Evolutionary conservation across 2,113 vertebrate species (phyloP).

Genomic region (Microtus ochrogaster): DNA sequence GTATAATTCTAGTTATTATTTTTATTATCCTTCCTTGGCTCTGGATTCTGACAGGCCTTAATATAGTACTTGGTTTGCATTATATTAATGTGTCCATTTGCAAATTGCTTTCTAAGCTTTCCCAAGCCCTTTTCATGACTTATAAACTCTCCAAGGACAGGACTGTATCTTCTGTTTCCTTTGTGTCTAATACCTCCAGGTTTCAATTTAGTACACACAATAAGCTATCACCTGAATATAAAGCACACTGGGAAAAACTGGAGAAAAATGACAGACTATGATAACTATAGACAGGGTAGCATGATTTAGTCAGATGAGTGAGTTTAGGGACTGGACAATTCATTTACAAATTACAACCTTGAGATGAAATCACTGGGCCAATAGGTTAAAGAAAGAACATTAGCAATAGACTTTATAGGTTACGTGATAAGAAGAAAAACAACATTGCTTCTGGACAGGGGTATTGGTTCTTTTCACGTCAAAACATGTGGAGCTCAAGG

Average conservation of each 20-base stretch:
- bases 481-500: neutral
- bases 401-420: neutral
- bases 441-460: neutral
- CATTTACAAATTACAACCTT: neutral
- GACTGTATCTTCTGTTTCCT: constrained; percentile 48
- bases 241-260: constrained; percentile 26
- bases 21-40: constrained; percentile 75
- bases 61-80: constrained; percentile 49
- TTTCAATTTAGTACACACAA: neutral
- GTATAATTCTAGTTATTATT: constrained; percentile 42
- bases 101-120: constrained; percentile 71
- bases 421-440: neutral
- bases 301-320: neutral
- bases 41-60: constrained; percentile 50
- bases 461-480: neutral
- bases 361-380: neutral
- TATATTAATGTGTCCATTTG: constrained; percentile 70
- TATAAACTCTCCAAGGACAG: constrained; percentile 62
- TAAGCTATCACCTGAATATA: constrained; percentile 21
- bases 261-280: constrained; percentile 30
- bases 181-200: constrained; percentile 21
- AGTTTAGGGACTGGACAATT: neutral
- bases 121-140: constrained; percentile 60
- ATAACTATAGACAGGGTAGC: neutral
- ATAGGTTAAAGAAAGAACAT: neutral